Base-by-base conservation (phyloP, 1,140 invertebrate species). In the Scaptomyza montana region DNA sequence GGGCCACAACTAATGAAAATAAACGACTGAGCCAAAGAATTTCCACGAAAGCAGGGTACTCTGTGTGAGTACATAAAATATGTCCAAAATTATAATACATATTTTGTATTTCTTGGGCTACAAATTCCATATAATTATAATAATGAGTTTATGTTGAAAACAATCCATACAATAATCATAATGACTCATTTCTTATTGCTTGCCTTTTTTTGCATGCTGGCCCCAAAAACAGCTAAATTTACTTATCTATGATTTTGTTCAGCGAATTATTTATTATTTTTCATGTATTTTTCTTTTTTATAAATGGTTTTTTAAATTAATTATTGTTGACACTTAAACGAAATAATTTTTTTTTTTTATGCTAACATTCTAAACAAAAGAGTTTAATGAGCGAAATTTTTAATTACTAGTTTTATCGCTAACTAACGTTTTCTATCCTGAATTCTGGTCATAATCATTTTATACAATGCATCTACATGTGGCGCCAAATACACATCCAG, bases 401-500 rank as follows among this genome's bases (percentile, higher is more conserved):
- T 7, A 33, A 33, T 33, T 33, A 33, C 30, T 33, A 33, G 5
- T 1, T 9, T 36, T 9, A 7, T 36, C 7, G 7, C 33, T 36
- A 36, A 9, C 33, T 7, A 36, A 1, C 7, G 33, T 8, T 36
- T 9, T 0, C 33, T 9, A 7, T 63, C 63, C 3, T 41, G 46
- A 2, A 80, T 43, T 13, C 74, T 78, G 10, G 13, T 30, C 25
- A n/a, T 49, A 10, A 86, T 87, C 51, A 70, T 78, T 0, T 19
- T n/a, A 19, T 76, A 86, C 0, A 86, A 28, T 0, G 30, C n/a
- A n/a, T 76, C 68, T 13, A 86, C 68, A 70, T 86, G 82, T 2
- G 82, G 82, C 0, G 82, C 73, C 28, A 87, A 16, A 50, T 86
- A 86, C 10, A 82, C 68, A 54, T 86, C 82, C 41, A 86, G 6